A percentile compares a stretch with the other conserved stretches of the same genome.
Conservation (phyloP, 2,797 vertebrate species). For the Cichlasoma orientale region DNA sequence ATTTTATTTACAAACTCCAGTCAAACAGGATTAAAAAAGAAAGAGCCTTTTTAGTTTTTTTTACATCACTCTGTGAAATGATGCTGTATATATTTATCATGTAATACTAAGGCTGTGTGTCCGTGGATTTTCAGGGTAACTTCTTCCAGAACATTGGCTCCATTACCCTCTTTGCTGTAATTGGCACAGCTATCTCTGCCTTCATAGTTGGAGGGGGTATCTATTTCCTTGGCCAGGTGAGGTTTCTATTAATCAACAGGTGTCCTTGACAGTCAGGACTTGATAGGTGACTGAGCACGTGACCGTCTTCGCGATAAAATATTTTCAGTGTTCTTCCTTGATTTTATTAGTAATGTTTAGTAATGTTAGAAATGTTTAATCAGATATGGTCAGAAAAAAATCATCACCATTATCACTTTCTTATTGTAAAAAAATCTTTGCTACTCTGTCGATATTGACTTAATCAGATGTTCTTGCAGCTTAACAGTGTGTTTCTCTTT, state of each 20-base stretch:
- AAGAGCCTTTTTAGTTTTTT: not conserved
- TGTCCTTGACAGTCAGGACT: not conserved
- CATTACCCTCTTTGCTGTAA: constrained; percentile 95
- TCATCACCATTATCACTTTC: not conserved
- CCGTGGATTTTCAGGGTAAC: constrained; percentile 86
- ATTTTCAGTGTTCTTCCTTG: not conserved
- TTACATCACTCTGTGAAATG: not conserved
- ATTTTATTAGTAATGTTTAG: not conserved
- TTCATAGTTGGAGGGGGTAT: constrained; percentile 98
- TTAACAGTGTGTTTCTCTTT: not conserved
- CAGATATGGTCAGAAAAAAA: not conserved
- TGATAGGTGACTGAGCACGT: not conserved
- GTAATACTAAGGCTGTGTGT: constrained; percentile 22
- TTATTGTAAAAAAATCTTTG: not conserved
- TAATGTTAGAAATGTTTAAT: not conserved
- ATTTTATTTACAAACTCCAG: not conserved
- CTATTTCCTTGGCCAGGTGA: constrained; percentile 97
- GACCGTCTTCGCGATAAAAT: not conserved
- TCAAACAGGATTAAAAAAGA: not conserved
- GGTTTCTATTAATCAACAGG: not conserved
- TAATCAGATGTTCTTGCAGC: constrained; percentile 1
- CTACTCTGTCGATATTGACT: not conserved
- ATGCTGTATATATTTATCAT: not conserved
- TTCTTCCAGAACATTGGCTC: constrained; percentile 99
- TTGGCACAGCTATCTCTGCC: constrained; percentile 96